Base-by-base conservation (phyloP, 2,797 vertebrate genomes). In the Botia almorhae region DNA sequence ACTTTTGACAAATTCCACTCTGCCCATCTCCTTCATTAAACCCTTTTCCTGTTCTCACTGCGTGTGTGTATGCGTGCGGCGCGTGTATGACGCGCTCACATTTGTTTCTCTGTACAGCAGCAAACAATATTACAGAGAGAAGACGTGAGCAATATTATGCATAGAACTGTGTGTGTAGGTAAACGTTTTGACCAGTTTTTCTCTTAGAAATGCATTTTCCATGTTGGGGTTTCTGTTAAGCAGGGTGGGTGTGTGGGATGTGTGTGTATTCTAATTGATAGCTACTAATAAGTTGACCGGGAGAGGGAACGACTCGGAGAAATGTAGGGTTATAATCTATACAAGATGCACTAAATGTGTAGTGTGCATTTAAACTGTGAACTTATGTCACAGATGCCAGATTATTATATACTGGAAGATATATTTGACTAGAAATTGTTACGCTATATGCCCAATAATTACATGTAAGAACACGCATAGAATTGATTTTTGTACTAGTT, bases 71-170 rank as follows among this genome's bases (percentile, higher is more conserved):
- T 26, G 76, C n/a, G 80, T 72, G 77, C 53, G 29, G 78, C 43
- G 74, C 33, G 68, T 70, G n/a, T 81, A 70, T 55, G 69, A 2
- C 12, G 17, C 39, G 56, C 78, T 80, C 7, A 43, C 48, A 87
- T 80, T 88, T 83, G 86, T 86, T 81, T 83, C 68, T 82, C 63
- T 89, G 55, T 84, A 65, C 67, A 75, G 74, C 77, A 80, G 78
- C 78, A 78, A 65, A 69, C 75, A 75, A 16, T 19, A 65, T 23
- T 33, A 46, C 23, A 46, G 74, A 33, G 80, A 69, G 69, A n/a
- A 23, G 33, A 33, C 39, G 74, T 17, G 71, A 83, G 56, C 55
- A 83, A 74, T 71, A 76, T 73, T 65, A 72, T 55, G 61, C 12
- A 3, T 72, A 69, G 69, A 77, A 33, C n/a, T 63, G 48, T 63